Conservation (phyloP, 2,888 invertebrate species). For the Strigamia maritima region DNA sequence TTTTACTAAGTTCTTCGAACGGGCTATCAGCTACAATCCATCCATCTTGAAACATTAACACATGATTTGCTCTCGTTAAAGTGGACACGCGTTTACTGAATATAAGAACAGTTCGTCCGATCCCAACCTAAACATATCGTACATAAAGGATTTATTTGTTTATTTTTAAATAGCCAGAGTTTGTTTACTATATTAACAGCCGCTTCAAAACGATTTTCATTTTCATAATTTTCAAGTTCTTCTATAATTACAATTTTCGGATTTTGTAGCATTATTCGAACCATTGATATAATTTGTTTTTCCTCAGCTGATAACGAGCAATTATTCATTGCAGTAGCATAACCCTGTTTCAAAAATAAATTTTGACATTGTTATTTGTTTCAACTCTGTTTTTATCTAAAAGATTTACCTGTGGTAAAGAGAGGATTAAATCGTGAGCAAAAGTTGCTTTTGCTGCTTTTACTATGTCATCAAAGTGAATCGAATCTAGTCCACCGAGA, state of each 20-base stretch:
- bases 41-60: not conserved
- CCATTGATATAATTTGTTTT: not conserved
- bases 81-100: not conserved
- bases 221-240: not conserved
- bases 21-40: not conserved
- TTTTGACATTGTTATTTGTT: not conserved
- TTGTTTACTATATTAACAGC: not conserved
- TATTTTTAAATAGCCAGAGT: not conserved
- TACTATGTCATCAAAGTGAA: not conserved
- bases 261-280: not conserved
- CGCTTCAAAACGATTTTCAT: not conserved
- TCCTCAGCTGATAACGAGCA: not conserved
- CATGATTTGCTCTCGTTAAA: not conserved
- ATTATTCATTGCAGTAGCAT: not conserved
- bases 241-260: conserved; percentile 5
- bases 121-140: not conserved
- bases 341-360: not conserved
- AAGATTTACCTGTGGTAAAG: not conserved
- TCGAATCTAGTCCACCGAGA: not conserved
- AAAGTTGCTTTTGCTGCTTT: conserved; percentile 12
- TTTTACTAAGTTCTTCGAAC: not conserved
- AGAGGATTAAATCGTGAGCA: not conserved
- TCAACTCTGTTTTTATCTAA: too few relatives aligned
- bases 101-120: not conserved
- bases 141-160: not conserved